These are phyloP conservation scores for Benitochromis conjunctus DNA, from an alignment of 2,113 vertebrate species.

Conservation along the genomic window DNA sequence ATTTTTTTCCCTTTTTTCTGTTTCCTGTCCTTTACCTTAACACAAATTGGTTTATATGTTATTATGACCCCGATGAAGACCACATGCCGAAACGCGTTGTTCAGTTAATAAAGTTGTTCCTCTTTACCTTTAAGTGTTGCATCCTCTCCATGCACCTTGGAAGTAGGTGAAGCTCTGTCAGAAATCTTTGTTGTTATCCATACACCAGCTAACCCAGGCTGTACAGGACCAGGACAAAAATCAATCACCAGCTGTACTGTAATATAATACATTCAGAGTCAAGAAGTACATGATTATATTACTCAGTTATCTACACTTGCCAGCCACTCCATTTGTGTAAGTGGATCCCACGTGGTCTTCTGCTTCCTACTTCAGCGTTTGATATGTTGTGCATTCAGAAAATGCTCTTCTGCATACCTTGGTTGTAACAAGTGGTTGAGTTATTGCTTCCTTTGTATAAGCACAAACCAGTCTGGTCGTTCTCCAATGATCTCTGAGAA, in stretches of 20 bases:
- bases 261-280: not conserved
- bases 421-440: not conserved
- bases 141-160: no score
- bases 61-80: not conserved
- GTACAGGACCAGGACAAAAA: not conserved
- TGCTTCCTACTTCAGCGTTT: not conserved
- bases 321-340: not conserved
- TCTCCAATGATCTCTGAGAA: not conserved
- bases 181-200: no score
- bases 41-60: not conserved
- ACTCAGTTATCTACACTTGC: accelerated
- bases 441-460: not conserved
- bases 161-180: no score
- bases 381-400: not conserved
- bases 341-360: not conserved
- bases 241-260: not conserved
- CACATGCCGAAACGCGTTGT: not conserved
- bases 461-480: not conserved
- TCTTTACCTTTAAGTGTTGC: no score
- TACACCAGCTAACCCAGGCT: not conserved
- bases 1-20: not conserved
- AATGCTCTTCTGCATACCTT: not conserved
- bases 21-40: not conserved
- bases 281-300: not conserved
- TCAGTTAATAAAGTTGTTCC: not conserved